phyloP scores from a whole-genome alignment of 2,113 vertebrate genomes.

The Cheirogaleus medius region DNA sequence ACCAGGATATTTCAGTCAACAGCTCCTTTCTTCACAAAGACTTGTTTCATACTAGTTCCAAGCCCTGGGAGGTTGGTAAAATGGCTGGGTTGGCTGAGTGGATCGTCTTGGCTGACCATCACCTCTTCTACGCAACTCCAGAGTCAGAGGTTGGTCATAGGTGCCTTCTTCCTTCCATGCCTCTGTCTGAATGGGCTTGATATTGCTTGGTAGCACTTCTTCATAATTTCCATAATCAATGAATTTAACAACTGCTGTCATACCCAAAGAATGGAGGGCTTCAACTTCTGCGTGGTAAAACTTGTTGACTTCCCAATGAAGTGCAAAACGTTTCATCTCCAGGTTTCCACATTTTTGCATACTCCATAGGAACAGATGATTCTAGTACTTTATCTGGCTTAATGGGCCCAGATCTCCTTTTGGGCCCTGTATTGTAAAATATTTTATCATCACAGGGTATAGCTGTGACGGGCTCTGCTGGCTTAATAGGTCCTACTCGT shows the following conservation, averaged over 20 bases:
- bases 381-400: constrained; percentile 91
- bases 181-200: constrained; percentile 92
- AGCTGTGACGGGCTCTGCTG: constrained; percentile 73
- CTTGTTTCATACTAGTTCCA: constrained; percentile 88
- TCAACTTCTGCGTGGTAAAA: constrained; percentile 97
- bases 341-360: constrained; percentile 90
- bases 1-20: constrained; percentile 45
- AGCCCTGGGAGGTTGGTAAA: constrained; percentile 97
- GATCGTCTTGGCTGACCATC: constrained; percentile 94
- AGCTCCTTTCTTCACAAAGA: constrained; percentile 60
- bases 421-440: constrained; percentile 88
- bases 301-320: constrained; percentile 98
- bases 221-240: constrained; percentile 98
- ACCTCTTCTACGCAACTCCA: constrained; percentile 96
- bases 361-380: constrained; percentile 82
- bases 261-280: constrained; percentile 96
- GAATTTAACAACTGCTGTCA: constrained; percentile 98
- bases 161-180: constrained; percentile 94
- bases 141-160: constrained; percentile 90
- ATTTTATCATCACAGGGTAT: constrained; percentile 87
- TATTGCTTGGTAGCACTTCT: constrained; percentile 97
- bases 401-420: constrained; percentile 92
- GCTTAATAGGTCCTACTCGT: constrained; percentile 94
- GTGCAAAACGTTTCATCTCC: constrained; percentile 95
- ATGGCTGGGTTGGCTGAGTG: constrained; percentile 95